Evolutionary conservation across 2,888 invertebrate species (phyloP), one percentile per base, ranked within the genome.

Genomic region (Mythimna lalbum): DNA sequence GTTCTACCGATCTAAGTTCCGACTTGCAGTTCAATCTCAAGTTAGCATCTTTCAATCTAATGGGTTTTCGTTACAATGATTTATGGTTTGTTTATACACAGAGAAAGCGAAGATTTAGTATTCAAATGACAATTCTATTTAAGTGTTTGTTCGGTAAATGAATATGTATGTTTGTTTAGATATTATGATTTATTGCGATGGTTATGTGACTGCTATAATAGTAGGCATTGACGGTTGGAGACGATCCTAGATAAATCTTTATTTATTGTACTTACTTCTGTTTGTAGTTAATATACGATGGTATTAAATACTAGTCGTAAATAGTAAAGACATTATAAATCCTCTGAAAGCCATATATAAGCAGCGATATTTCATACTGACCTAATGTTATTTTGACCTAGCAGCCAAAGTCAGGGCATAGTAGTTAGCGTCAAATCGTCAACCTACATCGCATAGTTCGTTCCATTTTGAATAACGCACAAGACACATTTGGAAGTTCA

Each of bases 31-130:
- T 89, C 88, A 89, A 90, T 90, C 89, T 89, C 73, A 68, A 84
- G 85, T 80, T 74, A 79, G 86, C 86, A 88, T 90, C 90, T 89
- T 85, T 86, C 86, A 86, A 87, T 91, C 83, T 89, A 91, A 91
- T 90, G 88, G 89, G 79, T 88, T 84, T 89, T 86, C 82, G 87
- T 88, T 83, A 73, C 79, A 73, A 86, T 91, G 91, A 91, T 91
- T 89, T 90, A 92, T 87, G 83, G 81, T 90, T 90, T 92, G 91
- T 92, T 92, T 92, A 89, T 90, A 85, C 84, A 85, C 83, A 83
- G 87, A 84, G 90, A 90, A 89, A 90, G 90, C 84, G 72, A 69
- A 80, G 84, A 83, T 86, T 86, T 85, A 82, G 84, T 85, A 76
- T 83, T 75, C 63, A 76, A 79, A 74, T 77, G 82, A 76, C 76